Percentiles rank a stretch among this genome's conserved stretches.
Evolutionary conservation across 2,888 invertebrate species (phyloP).

Genomic region (Labia minor): DNA sequence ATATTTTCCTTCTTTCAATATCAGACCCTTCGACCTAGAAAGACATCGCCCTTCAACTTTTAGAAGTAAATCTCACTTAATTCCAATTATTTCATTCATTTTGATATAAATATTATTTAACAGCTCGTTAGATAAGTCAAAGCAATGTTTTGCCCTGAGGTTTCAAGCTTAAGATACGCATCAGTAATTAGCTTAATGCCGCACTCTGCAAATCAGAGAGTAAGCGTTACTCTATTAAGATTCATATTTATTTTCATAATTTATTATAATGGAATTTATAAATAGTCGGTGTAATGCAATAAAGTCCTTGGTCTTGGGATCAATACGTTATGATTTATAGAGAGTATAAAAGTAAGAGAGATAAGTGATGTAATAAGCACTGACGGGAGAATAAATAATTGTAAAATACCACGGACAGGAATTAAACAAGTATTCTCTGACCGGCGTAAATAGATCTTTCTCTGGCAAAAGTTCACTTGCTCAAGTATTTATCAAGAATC

Average conservation of each 20-base stretch:
- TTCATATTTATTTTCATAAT: conserved; percentile 6
- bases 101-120: conserved; percentile 13
- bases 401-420: background rate
- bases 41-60: background rate
- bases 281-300: background rate
- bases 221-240: background rate
- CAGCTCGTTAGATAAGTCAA: conserved; percentile 13
- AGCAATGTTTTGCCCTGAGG: conserved; percentile 1
- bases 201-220: background rate
- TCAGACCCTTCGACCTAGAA: background rate
- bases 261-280: background rate
- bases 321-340: background rate
- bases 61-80: background rate
- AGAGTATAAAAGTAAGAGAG: background rate
- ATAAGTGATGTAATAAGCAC: background rate
- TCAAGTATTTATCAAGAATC: no score
- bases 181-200: conserved; percentile 13
- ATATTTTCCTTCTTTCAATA: conserved; percentile 2
- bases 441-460: no score
- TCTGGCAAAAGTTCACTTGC: no score
- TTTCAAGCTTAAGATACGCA: background rate
- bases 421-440: no score
- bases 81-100: conserved; percentile 2
- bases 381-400: background rate
- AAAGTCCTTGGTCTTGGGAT: background rate